Conservation (phyloP, 2,113 vertebrate genomes). For the Prinia subflava region DNA sequence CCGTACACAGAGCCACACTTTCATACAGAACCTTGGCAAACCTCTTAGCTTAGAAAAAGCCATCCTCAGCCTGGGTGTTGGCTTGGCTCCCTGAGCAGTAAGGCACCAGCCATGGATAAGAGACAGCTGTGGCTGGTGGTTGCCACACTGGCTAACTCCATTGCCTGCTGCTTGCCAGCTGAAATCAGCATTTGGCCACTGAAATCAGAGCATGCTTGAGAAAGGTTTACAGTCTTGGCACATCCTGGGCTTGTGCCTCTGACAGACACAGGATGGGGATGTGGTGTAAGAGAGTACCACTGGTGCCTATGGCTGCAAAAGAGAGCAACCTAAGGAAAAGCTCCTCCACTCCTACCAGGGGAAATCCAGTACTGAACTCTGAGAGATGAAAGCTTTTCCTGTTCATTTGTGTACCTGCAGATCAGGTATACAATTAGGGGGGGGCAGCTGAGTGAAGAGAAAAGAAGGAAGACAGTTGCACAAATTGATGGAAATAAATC, state of each 20-base stretch:
- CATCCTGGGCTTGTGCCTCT: not conserved
- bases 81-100: not conserved
- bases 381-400: not conserved
- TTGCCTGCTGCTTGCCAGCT: not conserved
- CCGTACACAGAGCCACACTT: not conserved
- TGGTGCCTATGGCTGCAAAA: accelerated
- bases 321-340: not conserved
- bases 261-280: not conserved
- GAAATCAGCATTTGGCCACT: not conserved
- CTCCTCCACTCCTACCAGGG: not conserved
- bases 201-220: not conserved
- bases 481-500: not conserved
- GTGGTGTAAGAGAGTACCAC: not conserved
- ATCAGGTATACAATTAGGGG: not conserved
- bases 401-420: not conserved
- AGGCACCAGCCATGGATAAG: not conserved
- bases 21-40: not conserved
- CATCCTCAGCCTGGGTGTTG: not conserved
- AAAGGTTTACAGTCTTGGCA: not conserved
- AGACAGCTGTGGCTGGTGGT: not conserved
- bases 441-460: not conserved
- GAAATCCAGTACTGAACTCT: not conserved
- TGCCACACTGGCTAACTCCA: not conserved
- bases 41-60: not conserved
- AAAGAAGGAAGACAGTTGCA: not conserved